Conservation (phyloP, 2,888 invertebrate genomes). For the Melinaea marsaeus region DNA sequence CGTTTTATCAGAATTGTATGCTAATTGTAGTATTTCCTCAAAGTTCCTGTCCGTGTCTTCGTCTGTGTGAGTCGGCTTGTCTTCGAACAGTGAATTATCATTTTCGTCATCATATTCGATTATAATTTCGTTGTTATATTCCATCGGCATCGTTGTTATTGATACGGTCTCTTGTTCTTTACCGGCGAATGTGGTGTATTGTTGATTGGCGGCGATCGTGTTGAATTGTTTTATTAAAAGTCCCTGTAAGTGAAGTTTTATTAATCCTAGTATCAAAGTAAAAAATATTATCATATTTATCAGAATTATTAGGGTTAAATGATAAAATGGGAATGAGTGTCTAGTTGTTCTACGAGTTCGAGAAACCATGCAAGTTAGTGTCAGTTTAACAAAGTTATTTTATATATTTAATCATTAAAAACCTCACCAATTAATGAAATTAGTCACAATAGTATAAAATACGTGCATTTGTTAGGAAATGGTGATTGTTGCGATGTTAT, state of each 20-base stretch:
- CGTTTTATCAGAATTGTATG: conserved; percentile 41
- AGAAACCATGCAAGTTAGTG: too few species aligned
- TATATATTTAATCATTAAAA: too few species aligned
- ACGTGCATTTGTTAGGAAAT: conserved; percentile 21
- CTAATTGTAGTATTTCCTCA: conserved; percentile 63
- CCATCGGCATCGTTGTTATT: conserved; percentile 51
- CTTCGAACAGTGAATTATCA: conserved; percentile 55
- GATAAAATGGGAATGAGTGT: too few species aligned
- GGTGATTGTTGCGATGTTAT: conserved; percentile 20
- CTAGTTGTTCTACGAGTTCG: too few species aligned
- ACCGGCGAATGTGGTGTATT: conserved; percentile 57
- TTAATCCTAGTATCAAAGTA: too few species aligned
- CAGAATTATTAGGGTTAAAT: conserved; percentile 3
- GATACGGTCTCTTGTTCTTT: conserved; percentile 50
- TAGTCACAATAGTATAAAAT: not conserved
- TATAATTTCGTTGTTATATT: conserved; percentile 55
- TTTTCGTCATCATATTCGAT: conserved; percentile 66
- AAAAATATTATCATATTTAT: not conserved
- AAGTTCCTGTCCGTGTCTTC: conserved; percentile 66
- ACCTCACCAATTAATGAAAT: too few species aligned
- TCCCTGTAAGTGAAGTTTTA: conserved; percentile 57
- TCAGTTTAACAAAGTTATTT: too few species aligned
- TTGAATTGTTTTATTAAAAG: conserved; percentile 72
- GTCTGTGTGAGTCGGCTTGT: conserved; percentile 55
- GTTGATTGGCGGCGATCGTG: conserved; percentile 64